Evolutionary conservation across 2,888 invertebrate species (phyloP), one percentile per base, ranked within the genome.

Genomic region (Macrophya alboannulata): DNA sequence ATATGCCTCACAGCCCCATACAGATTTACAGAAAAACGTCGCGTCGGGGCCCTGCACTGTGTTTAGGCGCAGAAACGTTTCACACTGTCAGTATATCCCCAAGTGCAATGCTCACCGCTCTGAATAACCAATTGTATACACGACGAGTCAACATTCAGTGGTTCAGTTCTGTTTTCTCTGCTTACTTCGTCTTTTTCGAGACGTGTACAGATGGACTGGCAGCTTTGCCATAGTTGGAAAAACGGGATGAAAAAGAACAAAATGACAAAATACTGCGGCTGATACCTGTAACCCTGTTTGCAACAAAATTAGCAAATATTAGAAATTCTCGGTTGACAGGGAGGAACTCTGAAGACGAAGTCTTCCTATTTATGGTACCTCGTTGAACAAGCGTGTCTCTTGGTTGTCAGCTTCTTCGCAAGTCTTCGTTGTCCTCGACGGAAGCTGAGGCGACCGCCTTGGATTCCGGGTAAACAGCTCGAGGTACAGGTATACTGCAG

Each of bases 391-490:
- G 72, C 45, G 72, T 74, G 31, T 68, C 68, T 68, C 68, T 17
- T 68, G 68, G 37, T 68, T 68, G 37, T 68, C 68, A 68, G 68
- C 68, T 68, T 77, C 31, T 51, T 77, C 55, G 77, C 31, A 31
- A 77, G 51, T 51, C 51, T 55, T 51, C 55, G 55, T 40, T 81
- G 65, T 40, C 81, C 81, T 62, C 65, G 37, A 40, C 81, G 37
- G 21, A 62, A 65, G 81, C n/a, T n/a, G 40, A 81, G 25, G 40
- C 62, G 43, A 65, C 81, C 45, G 62, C 21, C 62, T 45, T 51
- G 77, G 55, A 81, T 81, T 81, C 65, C 62, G 81, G 48, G 71
- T 83, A 51, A 65, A 68, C 45, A 83, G 83, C 21, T 83, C 31
- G n/a, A 45, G 37, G 71, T 83, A 68, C 65, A 40, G 71, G 81